A percentile compares a stretch with the other conserved stretches of the same genome.
Conservation (phyloP, 1,140 invertebrate genomes). For the Drosophila eugracilis region DNA sequence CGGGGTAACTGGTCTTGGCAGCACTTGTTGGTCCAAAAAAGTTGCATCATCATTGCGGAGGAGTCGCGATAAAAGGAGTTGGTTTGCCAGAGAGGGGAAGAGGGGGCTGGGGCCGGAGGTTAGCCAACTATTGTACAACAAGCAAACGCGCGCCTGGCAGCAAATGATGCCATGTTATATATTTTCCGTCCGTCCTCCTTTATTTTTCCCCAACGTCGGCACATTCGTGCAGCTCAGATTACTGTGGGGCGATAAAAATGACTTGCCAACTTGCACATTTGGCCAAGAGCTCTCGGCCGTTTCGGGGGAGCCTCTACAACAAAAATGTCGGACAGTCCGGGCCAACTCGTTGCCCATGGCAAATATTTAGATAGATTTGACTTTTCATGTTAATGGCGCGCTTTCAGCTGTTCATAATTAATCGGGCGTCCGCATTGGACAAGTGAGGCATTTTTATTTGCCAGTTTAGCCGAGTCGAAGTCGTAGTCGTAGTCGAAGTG, state of each 20-base stretch:
- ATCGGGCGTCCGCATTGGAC: conserved; percentile 75
- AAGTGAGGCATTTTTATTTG: conserved; percentile 80
- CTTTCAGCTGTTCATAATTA: conserved; percentile 83
- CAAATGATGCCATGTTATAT: conserved; percentile 83
- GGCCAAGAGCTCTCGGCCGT: conserved; percentile 61
- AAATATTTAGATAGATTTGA: conserved; percentile 83
- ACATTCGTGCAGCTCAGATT: conserved; percentile 82
- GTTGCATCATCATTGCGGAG: conserved; percentile 72
- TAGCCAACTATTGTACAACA: conserved; percentile 73
- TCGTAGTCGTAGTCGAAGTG: conserved; percentile 3
- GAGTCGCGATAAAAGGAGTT: conserved; percentile 24
- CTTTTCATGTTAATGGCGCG: conserved; percentile 83
- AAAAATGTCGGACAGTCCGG: conserved; percentile 42
- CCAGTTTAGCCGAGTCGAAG: conserved; percentile 26
- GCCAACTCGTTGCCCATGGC: conserved; percentile 62
- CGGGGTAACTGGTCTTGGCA: conserved; percentile 53
- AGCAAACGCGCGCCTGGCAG: conserved; percentile 80
- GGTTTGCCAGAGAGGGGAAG: background rate
- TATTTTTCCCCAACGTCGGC: conserved; percentile 47
- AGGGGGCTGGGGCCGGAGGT: conserved; percentile 19
- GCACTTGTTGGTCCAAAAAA: conserved; percentile 53
- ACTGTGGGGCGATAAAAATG: conserved; percentile 81
- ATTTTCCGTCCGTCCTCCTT: conserved; percentile 52
- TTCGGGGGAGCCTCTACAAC: conserved; percentile 14
- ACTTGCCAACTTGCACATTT: conserved; percentile 82